phyloP scores from a whole-genome alignment of 2,797 vertebrate genomes.

The Rhincodon typus region DNA sequence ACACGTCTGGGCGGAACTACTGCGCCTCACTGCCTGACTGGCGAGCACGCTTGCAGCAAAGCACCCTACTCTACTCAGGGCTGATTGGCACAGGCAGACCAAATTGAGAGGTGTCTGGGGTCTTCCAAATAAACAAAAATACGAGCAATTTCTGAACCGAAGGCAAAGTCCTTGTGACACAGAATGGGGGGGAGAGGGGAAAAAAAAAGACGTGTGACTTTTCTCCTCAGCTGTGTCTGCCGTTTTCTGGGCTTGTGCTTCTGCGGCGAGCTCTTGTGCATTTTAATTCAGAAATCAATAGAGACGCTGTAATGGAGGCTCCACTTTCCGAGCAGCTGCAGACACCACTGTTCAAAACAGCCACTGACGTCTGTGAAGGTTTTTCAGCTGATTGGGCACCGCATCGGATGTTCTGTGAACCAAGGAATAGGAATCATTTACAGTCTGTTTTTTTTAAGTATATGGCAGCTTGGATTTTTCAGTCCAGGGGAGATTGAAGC shows the following conservation, averaged over 20 bases:
- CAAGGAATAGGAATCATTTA: conserved; percentile 59
- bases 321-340: conserved; percentile 48
- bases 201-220: conserved; percentile 40
- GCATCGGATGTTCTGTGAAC: conserved; percentile 70
- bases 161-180: conserved; percentile 42
- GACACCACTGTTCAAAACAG: conserved; percentile 45
- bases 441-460: conserved; percentile 45
- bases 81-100: conserved; percentile 52
- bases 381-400: conserved; percentile 62
- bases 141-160: conserved; percentile 42
- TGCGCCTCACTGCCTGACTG: conserved; percentile 69
- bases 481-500: conserved; percentile 41
- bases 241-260: conserved; percentile 40
- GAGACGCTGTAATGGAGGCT: conserved; percentile 59
- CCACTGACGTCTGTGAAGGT: conserved; percentile 59
- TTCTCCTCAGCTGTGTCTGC: conserved; percentile 41
- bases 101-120: conserved; percentile 41
- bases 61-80: conserved; percentile 83
- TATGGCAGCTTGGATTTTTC: conserved; percentile 49
- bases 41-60: conserved; percentile 67
- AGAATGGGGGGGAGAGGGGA: too few relatives aligned
- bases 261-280: conserved; percentile 50
- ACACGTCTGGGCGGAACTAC: conserved; percentile 69
- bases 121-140: conserved; percentile 40
- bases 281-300: conserved; percentile 61